These are phyloP conservation scores for Ochropleura plecta DNA, from an alignment of 2,888 invertebrate species.

Conservation along the genomic window DNA sequence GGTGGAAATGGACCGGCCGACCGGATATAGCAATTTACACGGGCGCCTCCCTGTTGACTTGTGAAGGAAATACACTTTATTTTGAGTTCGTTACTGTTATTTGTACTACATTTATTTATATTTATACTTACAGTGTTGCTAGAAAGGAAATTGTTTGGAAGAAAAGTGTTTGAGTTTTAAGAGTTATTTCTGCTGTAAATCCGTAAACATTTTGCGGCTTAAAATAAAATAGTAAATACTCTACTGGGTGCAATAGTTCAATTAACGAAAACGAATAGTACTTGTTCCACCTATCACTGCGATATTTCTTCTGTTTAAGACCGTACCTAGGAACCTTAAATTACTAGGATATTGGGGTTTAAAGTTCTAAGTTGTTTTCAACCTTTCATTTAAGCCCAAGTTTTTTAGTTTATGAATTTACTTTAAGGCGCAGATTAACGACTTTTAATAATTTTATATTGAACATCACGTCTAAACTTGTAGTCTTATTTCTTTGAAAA, in stretches of 20 bases:
- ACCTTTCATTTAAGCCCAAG: too few species aligned
- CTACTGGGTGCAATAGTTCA: background rate
- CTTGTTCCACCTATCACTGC: too few species aligned
- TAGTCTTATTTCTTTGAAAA: too few species aligned
- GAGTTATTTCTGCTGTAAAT: background rate
- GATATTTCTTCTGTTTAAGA: too few species aligned
- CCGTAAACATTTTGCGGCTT: background rate
- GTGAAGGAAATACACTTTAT: constrained; percentile 74
- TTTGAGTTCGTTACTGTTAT: constrained; percentile 59
- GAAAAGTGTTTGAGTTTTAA: background rate
- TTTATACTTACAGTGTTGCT: constrained; percentile 14
- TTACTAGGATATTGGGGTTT: too few species aligned
- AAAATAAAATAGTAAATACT: background rate
- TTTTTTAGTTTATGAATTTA: too few species aligned
- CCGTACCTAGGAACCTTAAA: too few species aligned
- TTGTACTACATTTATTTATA: constrained; percentile 29
- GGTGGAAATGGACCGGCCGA: constrained; percentile 84
- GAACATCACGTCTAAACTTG: too few species aligned
- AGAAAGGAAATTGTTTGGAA: constrained; percentile 1
- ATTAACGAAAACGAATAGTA: too few species aligned
- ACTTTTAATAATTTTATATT: too few species aligned
- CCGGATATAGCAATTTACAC: constrained; percentile 87
- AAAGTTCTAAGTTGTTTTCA: too few species aligned
- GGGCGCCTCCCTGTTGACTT: constrained; percentile 68
- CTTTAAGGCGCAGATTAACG: too few species aligned